Base-by-base conservation (phyloP, 2,888 invertebrate species). In the Acleris literana region DNA sequence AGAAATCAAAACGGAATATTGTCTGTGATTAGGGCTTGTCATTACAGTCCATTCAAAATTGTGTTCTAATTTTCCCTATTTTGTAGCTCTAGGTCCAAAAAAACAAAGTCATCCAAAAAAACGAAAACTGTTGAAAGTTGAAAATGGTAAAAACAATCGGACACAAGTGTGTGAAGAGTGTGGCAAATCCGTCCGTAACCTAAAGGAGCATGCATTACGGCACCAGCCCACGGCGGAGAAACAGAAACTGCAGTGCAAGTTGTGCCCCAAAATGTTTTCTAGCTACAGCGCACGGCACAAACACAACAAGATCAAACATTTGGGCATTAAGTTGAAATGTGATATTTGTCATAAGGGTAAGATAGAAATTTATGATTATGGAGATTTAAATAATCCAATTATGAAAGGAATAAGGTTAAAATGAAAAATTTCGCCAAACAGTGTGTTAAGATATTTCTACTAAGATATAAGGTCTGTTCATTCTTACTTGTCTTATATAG, bases 271-370 rank as follows among this genome's bases (percentile, higher is more conserved):
- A 72, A 68, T 69, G 7, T 92, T 91, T 62, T 51, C 75, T 1
- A 77, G 77, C 0, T 68, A 75, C 22, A 76, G 80, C 18, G 78
- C 85, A 2, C 78, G 84, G 25, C 76, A 78, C 5, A 84, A 74
- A 69, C 93, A 93, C 70, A 75, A 84, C 20, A 83, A 76, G 66
- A 76, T 79, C 5, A 88, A 85, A 74, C 93, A 93, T 74, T 76
- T 89, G 7, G 85, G 86, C 0, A 65, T 84, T 0, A 90, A 83
- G 68, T 71, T 83, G n/a, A 76, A 79, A 54, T 93, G 93, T 74
- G 72, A 80, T 20, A 76, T 87, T 53, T 93, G 93, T 78, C 76
- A 83, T 64, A 92, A 90, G 80, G 77, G 92, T 92, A 70, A 75
- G 81, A 63, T 13, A 17, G 48, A 17, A 3, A 7, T 18, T 61